These are phyloP conservation scores for Hypothenemus hampei DNA, from an alignment of 1,140 invertebrate species.

Conservation along the genomic window DNA sequence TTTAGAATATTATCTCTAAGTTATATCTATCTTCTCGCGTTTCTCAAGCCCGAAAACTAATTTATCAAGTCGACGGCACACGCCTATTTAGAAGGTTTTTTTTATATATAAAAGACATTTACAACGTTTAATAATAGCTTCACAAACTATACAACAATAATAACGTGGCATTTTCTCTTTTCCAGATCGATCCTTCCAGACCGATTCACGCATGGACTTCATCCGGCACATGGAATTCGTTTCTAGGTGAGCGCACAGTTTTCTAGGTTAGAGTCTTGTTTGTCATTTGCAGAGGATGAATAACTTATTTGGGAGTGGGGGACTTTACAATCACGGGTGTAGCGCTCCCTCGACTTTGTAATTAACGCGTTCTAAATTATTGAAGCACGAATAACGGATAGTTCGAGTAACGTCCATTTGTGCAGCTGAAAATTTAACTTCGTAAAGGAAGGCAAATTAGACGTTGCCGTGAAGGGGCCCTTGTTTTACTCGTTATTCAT, in stretches of 20 bases:
- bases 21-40: slow-evolving; percentile 16
- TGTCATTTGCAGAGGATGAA: no score
- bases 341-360: neutral
- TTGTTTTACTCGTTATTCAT: no score
- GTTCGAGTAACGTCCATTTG: neutral
- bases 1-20: slow-evolving; percentile 21
- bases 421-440: neutral
- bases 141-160: no score
- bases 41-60: slow-evolving; percentile 9
- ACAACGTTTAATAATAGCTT: neutral
- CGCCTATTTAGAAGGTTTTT: slow-evolving; percentile 9
- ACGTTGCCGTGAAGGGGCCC: neutral
- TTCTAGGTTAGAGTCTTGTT: no score
- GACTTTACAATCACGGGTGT: neutral
- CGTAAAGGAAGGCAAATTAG: neutral
- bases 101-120: neutral
- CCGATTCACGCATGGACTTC: no score
- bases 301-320: no score
- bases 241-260: no score
- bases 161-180: no score
- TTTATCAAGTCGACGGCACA: slow-evolving; percentile 20
- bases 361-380: neutral
- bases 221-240: no score
- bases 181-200: no score
- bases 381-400: neutral